Evolutionary conservation across 2,113 vertebrate species (phyloP), one percentile per base, ranked within the genome.

Genomic region (Ancistrus triradiatus): DNA sequence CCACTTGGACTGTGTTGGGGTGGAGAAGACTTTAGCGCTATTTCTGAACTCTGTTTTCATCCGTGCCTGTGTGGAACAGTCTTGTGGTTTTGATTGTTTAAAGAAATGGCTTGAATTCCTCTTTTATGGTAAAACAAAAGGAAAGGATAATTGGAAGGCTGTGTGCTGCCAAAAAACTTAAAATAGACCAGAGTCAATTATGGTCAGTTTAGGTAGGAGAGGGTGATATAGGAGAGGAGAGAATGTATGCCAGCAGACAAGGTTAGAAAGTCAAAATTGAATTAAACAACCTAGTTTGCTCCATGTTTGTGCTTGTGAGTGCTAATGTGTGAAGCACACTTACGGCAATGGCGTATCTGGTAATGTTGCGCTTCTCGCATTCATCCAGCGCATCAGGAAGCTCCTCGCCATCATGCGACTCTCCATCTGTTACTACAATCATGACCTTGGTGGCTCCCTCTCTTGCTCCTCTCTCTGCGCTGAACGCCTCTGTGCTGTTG

Each of bases 391-490:
- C 92, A 0, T 77, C 82, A 0, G 85, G 80, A n/a, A 98, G 90
- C 63, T 98, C 92, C 11, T 97, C 93, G 0, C 92, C 91, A 0
- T 98, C 95, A 1, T 98, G 95, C 1, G 95, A 98, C 68, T 98
- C 95, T 1, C 95, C 95, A 0, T 98, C 95, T 0, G 95, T 98
- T 76, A 98, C 92, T 14, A 98, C 95, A 1, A 98, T 93, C 87
- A 98, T 89, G 56, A 98, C 86, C 38, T 93, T 90, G 4, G 85
- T 83, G 65, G 95, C 95, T 0, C 90, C 92, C 0, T 90, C 87
- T 19, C 95, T 86, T 0, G 91, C 93, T 0, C 93, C 93, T 0
- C 83, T 83, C 48, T 77, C 83, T 0, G 79, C 70, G 28, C 92
- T 95, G 84, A 98, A 98, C 0, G 92, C 92, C 69, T 97, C 92